Evolutionary conservation across 2,113 vertebrate genomes (phyloP), one percentile per base, ranked within the genome.

Genomic region (Phalacrocorax brasilianus): DNA sequence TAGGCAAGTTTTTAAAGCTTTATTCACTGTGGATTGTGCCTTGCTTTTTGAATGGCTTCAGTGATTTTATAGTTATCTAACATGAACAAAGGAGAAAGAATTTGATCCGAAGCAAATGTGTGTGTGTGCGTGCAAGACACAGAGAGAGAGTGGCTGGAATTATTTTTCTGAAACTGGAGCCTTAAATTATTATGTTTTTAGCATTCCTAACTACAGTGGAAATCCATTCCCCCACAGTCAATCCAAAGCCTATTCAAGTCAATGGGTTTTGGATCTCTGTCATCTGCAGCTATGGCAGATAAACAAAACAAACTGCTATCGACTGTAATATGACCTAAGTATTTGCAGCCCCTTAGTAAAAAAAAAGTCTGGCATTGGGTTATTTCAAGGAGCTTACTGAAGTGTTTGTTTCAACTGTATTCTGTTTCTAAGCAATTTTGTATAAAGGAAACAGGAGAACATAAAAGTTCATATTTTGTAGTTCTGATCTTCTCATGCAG

Each of bases 221-320:
- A 97, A 97, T 96, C 88, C 91, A 95, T 94, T 96, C 91, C 89
- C 28, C 28, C 80, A 65, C 27, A 77, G 65, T 86, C 90, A 80
- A 53, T 92, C 72, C 90, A 93, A 94, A 96, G 58, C 23, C 73
- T 81, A 10, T 80, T 74, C 59, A 88, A 88, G 32, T 68, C 86
- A 75, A 78, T 84, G 71, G 59, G 40, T 86, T 94, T 96, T 96
- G 88, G 91, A 96, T 89, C 75, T 91, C 49, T 85, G 71, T 94
- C 85, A 56, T 80, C 83, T 93, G 89, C 82, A 93, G 66, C 89
- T 83, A 93, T 71, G 71, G 66, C 50, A 97, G 88, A 93, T 66
- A 85, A 97, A 95, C 96, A 96, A 94, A 96, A 93, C 92, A 95
- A 97, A 89, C 53, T 59, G 50, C 82, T 86, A 92, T 92, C 88